phyloP scores from a whole-genome alignment of 1,140 invertebrate species.

The Platyscapa corneri region DNA sequence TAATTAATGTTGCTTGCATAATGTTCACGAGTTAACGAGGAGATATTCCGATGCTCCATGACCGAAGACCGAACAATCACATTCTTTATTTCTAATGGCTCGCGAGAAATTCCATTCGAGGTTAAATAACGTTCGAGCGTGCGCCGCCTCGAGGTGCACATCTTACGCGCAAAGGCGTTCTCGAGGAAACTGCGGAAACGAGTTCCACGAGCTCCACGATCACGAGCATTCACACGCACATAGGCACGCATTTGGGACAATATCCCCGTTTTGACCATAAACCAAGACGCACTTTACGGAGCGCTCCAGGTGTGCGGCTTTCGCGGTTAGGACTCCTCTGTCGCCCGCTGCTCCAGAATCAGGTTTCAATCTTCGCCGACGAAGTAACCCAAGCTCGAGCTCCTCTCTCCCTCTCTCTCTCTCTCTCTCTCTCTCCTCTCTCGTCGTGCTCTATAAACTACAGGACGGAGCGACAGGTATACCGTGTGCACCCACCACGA shows the following conservation, averaged over 20 bases:
- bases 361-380: conserved; percentile 40
- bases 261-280: not conserved
- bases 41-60: too few species aligned
- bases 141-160: not conserved
- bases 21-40: too few species aligned
- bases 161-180: not conserved
- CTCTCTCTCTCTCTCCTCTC: not conserved
- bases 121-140: not conserved
- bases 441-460: not conserved
- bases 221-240: not conserved
- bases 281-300: not conserved
- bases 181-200: conserved; percentile 15
- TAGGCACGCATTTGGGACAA: not conserved
- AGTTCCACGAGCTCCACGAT: not conserved
- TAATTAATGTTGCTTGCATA: too few species aligned
- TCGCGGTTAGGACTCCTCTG: conserved; percentile 25
- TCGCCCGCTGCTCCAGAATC: conserved; percentile 36
- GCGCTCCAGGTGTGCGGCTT: conserved; percentile 38
- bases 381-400: conserved; percentile 19
- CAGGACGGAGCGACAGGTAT: not conserved
- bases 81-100: not conserved
- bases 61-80: too few species aligned
- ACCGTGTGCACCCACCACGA: not conserved
- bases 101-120: not conserved
- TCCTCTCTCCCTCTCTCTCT: not conserved